phyloP scores from a whole-genome alignment of 2,797 vertebrate genomes.

The Serranus cabrilla region DNA sequence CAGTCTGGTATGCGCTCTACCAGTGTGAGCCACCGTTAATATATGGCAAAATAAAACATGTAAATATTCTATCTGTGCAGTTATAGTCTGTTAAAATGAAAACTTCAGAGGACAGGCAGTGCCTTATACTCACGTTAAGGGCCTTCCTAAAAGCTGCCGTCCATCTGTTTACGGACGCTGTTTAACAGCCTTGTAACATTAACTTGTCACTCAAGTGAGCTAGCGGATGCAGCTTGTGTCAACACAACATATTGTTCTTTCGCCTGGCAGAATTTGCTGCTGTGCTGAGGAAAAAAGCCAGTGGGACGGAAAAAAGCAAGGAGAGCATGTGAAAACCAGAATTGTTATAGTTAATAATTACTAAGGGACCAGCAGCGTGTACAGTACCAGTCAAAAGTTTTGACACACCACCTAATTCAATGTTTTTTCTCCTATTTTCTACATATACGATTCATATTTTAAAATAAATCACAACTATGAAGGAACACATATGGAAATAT shows the following conservation, averaged over 20 bases:
- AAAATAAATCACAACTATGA: no score
- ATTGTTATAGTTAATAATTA: no score
- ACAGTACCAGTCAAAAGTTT: no score
- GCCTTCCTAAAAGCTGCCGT: background rate
- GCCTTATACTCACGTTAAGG: background rate
- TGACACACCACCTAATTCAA: no score
- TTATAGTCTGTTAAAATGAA: background rate
- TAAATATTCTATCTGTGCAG: background rate
- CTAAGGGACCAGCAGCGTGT: no score
- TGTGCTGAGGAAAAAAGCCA: background rate
- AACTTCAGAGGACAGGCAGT: background rate
- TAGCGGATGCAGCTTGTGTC: background rate
- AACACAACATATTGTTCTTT: background rate
- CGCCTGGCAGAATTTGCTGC: background rate
- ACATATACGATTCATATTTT: no score
- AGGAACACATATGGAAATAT: no score
- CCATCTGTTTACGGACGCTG: background rate
- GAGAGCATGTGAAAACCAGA: no score
- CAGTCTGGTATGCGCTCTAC: no score
- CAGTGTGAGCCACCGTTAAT: background rate
- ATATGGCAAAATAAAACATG: background rate
- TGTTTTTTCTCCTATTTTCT: no score
- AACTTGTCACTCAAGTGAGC: slow-evolving; percentile 5
- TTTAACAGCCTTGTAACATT: background rate
- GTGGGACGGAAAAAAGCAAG: no score